Percentiles rank a stretch among this genome's conserved stretches.
phyloP scores from a whole-genome alignment of 1,140 invertebrate genomes.

The Drosophila melanogaster region DNA sequence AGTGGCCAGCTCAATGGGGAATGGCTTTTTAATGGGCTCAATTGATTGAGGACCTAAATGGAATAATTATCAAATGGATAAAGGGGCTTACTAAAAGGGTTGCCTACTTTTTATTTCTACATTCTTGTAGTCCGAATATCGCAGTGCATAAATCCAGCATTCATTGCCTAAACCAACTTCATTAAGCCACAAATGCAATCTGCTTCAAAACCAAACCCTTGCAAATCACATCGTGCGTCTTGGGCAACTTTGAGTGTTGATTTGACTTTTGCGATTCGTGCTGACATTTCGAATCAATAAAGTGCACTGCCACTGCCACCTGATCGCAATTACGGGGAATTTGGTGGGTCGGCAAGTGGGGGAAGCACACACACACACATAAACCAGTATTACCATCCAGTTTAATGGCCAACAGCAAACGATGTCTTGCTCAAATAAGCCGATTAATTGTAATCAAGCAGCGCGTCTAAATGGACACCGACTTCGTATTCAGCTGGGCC shows the following conservation, averaged over 20 bases:
- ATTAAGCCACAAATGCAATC: slow-evolving; percentile 1
- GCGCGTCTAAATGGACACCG: slow-evolving; percentile 44
- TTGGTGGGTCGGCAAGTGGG: neutral
- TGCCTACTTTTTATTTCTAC: too few species aligned
- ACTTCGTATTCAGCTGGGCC: slow-evolving; percentile 17
- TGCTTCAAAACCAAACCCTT: slow-evolving; percentile 13
- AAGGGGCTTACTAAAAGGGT: too few species aligned
- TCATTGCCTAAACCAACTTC: slow-evolving; percentile 5
- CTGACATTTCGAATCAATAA: slow-evolving; percentile 76
- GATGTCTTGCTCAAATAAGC: slow-evolving; percentile 67
- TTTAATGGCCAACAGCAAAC: slow-evolving; percentile 40
- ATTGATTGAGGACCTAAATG: neutral
- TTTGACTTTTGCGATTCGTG: slow-evolving; percentile 46
- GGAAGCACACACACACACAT: slow-evolving; percentile 8
- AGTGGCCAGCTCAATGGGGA: slow-evolving; percentile 12
- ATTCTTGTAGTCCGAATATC: too few species aligned
- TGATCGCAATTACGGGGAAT: slow-evolving; percentile 1
- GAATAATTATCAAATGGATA: neutral
- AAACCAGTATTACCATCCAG: slow-evolving; percentile 26
- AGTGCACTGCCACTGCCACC: slow-evolving; percentile 39
- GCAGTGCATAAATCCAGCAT: neutral
- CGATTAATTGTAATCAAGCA: slow-evolving; percentile 83
- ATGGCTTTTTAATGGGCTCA: neutral
- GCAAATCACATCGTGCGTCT: slow-evolving; percentile 1
- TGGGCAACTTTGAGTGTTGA: slow-evolving; percentile 28